Base-by-base conservation (phyloP, 2,888 invertebrate species). In the Eilema depressum region DNA sequence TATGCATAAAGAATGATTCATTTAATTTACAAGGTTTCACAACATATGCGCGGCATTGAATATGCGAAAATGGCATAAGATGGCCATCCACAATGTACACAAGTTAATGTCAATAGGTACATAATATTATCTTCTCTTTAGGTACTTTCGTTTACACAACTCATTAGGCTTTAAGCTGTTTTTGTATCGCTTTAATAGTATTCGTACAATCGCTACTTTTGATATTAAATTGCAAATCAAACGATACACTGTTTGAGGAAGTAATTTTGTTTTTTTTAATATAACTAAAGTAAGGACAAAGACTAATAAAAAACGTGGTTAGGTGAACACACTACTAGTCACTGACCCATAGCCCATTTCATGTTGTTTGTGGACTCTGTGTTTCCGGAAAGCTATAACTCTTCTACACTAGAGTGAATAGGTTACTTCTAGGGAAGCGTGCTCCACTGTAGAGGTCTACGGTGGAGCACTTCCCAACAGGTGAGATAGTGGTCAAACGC, bases 11-110 rank as follows among this genome's bases (percentile, higher is more conserved):
- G 53, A 66, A 75, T 79, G 78, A 78, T 71, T 87, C 86, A 87
- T 79, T 82, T 69, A 69, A 26, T 57, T 3, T 30, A 66, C 83
- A 87, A 85, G 85, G 81, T 83, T 82, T 75, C 47, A 70, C 77
- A 75, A 79, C 84, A 85, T 84, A 80, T 83, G 83, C 33, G 63
- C 73, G 81, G 79, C 80, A 83, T 82, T 84, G 82, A 71, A 74
- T 68, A 67, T 65, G 26, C 85, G 56, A 81, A 88, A 86, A 86
- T 85, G 84, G 88, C 66, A 78, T 80, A 79, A 77, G 80, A 81
- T 80, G 82, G 81, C 69, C 77, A 64, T 67, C 77, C 53, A 28
- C 23, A 73, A 63, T 59, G 65, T 65, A 74, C 14, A 57, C 25
- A 23, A 57, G 57, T 25, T 26, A 26, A 53, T 71, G 69, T 74